phyloP scores from a whole-genome alignment of 2,888 invertebrate genomes.

The Yponomeuta malinellus region DNA sequence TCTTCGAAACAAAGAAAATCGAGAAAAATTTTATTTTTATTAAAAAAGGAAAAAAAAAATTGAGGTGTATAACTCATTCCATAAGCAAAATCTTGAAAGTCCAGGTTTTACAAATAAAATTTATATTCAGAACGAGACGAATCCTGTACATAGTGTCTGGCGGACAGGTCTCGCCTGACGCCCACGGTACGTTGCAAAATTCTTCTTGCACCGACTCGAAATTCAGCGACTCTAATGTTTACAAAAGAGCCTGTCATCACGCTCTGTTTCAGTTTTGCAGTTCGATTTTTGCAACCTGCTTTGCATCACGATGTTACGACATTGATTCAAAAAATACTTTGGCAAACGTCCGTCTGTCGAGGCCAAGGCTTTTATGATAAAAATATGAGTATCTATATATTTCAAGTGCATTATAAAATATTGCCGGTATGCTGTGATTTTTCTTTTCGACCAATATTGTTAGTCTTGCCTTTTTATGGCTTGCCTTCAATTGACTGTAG shows the following conservation, averaged over 20 bases:
- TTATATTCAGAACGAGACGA: too few species aligned
- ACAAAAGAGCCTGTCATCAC: not conserved
- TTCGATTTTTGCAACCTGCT: not conserved
- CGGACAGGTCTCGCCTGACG: too few species aligned
- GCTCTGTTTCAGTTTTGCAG: not conserved
- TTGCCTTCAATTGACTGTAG: conserved; percentile 13
- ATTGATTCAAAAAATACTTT: not conserved
- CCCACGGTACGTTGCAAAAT: not conserved
- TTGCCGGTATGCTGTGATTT: not conserved
- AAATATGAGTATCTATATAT: not conserved
- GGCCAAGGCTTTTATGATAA: not conserved
- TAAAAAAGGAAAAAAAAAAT: not conserved
- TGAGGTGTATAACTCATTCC: too few species aligned
- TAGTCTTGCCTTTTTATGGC: conserved; percentile 10
- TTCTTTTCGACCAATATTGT: not conserved
- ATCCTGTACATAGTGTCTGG: too few species aligned
- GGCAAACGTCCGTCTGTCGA: not conserved
- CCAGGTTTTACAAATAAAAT: too few species aligned
- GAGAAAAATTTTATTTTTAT: not conserved
- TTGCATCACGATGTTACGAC: not conserved
- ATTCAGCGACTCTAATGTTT: not conserved
- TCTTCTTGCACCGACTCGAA: not conserved
- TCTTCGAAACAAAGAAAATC: not conserved
- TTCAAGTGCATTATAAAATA: not conserved
- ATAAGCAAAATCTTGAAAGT: too few species aligned